Evolutionary conservation across 1,140 invertebrate genomes (phyloP), one percentile per base, ranked within the genome.

Genomic region (Plutomurus gul): DNA sequence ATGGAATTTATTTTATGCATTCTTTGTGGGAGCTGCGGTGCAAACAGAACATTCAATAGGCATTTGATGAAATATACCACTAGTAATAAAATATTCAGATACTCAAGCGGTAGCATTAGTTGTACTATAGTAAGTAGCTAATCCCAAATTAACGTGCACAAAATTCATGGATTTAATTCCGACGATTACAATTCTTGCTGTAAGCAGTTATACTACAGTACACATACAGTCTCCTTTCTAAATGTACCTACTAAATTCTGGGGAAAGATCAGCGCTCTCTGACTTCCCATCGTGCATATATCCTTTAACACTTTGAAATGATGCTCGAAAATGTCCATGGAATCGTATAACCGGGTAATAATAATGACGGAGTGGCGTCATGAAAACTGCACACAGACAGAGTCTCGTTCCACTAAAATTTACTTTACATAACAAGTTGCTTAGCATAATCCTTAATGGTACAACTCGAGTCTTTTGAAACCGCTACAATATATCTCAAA

Each of bases 351-450:
- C 70, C 20, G 33, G 39, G 70, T 18, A 40, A 40, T 72, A 72
- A 72, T 72, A 40, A 72, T 72, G 70, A 72, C 70, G 40, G 70
- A 37, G 70, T 72, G 70, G 70, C 70, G 70, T 72, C 70, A 39
- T 18, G 70, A 72, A 40, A 43, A 72, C 37, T 72, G 40, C 70
- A 40, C 39, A 16, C 27, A 65, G 56, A 65, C 56, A 65, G 56
- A n/a, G n/a, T 18, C 30, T 65, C 56, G 16, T 65, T 30, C 30
- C 56, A 65, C 39, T 43, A 22, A 22, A 60, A 22, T 30, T 27
- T 60, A 65, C 56, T 65, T 65, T 65, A 65, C 56, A 33, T 65
- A 65, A 65, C 56, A 65, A 65, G 56, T 65, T 65, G 56, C 56
- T 65, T 65, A 65, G 56, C 56, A 65, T 65, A 65, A 65, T 33